Conservation (phyloP, 2,113 vertebrate genomes). For the Ochotona princeps region DNA sequence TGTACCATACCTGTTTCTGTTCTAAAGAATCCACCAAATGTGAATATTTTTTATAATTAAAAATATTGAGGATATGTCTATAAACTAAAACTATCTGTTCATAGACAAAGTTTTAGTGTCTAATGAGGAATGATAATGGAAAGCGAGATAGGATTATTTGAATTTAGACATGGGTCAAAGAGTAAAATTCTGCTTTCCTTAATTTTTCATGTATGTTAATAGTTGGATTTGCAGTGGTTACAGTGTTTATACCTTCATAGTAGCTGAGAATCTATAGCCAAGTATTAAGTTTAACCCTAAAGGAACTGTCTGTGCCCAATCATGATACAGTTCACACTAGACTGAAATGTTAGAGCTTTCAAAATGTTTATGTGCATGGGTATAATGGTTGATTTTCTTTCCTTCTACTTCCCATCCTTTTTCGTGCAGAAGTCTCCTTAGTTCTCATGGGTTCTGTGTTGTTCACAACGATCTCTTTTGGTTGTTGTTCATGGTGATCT, state of each 20-base stretch:
- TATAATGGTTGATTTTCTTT: background rate
- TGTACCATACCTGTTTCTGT: background rate
- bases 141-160: background rate
- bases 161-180: slow-evolving; percentile 51
- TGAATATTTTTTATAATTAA: background rate
- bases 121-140: background rate
- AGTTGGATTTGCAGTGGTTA: slow-evolving; percentile 59
- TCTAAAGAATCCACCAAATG: slow-evolving; percentile 16
- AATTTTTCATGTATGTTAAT: slow-evolving; percentile 56
- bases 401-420: background rate
- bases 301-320: background rate
- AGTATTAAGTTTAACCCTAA: background rate
- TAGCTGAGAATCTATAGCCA: background rate
- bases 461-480: background rate
- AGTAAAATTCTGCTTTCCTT: slow-evolving; percentile 52
- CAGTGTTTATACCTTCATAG: slow-evolving; percentile 51
- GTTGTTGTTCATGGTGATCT: background rate
- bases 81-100: slow-evolving; percentile 35
- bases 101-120: slow-evolving; percentile 7
- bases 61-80: background rate
- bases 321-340: background rate
- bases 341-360: background rate
- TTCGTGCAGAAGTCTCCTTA: slow-evolving; percentile 21
- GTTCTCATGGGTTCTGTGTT: background rate
- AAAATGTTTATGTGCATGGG: background rate